A percentile compares a stretch with the other conserved stretches of the same genome.
Conservation (phyloP, 2,888 invertebrate genomes). For the Stenchaetothrips biformis region DNA sequence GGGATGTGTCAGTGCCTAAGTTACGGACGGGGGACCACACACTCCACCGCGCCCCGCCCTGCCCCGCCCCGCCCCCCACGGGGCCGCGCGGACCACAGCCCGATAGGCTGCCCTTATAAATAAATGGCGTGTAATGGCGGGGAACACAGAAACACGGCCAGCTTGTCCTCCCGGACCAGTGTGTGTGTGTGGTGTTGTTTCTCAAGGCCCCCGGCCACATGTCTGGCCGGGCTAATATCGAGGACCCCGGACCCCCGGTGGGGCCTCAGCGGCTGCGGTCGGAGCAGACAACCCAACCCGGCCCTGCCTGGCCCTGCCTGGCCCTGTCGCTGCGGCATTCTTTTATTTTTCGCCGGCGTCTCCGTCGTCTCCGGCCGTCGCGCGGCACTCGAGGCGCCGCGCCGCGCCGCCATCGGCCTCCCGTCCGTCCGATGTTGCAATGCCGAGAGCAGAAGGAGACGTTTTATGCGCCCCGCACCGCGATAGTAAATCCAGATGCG, state of each 20-base stretch:
- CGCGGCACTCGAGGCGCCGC: too few relatives aligned
- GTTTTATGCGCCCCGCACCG: too few relatives aligned
- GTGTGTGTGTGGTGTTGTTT: too few relatives aligned
- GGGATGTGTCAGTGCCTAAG: slow-evolving; percentile 22
- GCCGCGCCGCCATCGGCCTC: too few relatives aligned
- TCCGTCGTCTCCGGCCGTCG: too few relatives aligned
- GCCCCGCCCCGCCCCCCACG: background rate
- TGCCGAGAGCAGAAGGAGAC: too few relatives aligned
- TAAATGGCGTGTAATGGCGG: slow-evolving; percentile 15
- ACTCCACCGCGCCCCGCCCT: background rate
- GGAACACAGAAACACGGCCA: background rate
- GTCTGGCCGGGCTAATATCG: too few relatives aligned
- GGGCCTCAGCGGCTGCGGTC: background rate
- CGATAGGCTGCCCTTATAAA: background rate
- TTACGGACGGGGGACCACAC: background rate
- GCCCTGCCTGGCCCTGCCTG: background rate
- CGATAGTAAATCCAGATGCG: too few relatives aligned
- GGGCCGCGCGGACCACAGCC: background rate
- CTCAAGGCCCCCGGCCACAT: too few relatives aligned
- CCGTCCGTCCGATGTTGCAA: too few relatives aligned
- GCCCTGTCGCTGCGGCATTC: background rate
- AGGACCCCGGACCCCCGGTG: background rate
- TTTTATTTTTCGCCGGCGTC: background rate
- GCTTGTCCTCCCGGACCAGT: too few relatives aligned
- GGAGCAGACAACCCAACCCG: background rate